Conservation (phyloP, 2,888 invertebrate genomes). For the Drosophila anceps region DNA sequence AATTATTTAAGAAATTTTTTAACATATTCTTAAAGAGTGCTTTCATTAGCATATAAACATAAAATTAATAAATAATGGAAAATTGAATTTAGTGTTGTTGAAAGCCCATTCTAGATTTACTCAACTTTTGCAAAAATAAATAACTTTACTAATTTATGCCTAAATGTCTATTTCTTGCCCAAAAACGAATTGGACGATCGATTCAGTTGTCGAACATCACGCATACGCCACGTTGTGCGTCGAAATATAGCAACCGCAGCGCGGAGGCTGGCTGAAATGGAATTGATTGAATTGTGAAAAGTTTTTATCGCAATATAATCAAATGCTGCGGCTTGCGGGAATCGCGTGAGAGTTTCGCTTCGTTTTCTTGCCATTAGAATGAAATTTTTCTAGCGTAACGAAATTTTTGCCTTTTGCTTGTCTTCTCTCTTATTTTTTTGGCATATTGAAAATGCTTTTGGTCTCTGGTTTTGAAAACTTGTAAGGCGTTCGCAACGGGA, state of each 20-base stretch:
- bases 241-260: no score
- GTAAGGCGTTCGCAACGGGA: slow-evolving; percentile 22
- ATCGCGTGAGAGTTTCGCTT: slow-evolving; percentile 56
- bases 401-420: slow-evolving; percentile 28
- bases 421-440: slow-evolving; percentile 27
- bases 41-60: no score
- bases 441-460: slow-evolving; percentile 58
- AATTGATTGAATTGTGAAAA: slow-evolving; percentile 80
- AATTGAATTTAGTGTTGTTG: background rate
- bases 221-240: slow-evolving; percentile 45
- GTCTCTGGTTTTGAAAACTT: slow-evolving; percentile 36
- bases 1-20: no score
- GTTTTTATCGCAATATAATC: slow-evolving; percentile 71
- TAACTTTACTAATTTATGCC: background rate
- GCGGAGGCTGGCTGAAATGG: slow-evolving; percentile 42
- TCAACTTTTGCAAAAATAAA: background rate
- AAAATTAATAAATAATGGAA: background rate
- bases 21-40: no score
- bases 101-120: background rate
- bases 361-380: slow-evolving; percentile 42
- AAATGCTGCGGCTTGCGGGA: slow-evolving; percentile 68
- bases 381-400: slow-evolving; percentile 42
- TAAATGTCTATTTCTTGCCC: background rate
- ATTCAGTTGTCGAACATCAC: slow-evolving; percentile 28
- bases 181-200: background rate